phyloP scores from a whole-genome alignment of 2,888 invertebrate species.

The Strigamia crassipes region DNA sequence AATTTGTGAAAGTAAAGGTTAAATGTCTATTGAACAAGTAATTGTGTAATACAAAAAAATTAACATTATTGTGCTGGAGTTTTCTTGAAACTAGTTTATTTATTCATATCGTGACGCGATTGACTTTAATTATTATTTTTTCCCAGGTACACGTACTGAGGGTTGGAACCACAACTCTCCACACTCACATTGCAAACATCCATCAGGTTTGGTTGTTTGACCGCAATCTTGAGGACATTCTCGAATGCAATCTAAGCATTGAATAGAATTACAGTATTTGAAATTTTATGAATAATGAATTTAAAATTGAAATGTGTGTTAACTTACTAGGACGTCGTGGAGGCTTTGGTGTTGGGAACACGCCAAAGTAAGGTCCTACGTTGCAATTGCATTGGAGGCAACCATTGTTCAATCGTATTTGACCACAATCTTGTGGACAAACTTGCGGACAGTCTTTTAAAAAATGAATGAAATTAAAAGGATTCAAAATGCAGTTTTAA shows the following conservation, averaged over 20 bases:
- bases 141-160: neutral
- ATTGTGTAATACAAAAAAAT: neutral
- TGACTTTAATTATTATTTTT: neutral
- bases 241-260: neutral
- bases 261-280: neutral
- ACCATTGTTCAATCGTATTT: neutral
- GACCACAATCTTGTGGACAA: neutral
- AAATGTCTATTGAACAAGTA: neutral
- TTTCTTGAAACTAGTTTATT: neutral
- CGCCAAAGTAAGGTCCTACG: neutral
- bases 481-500: no score
- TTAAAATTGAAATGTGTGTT: neutral
- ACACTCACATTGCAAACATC: neutral
- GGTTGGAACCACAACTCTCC: neutral
- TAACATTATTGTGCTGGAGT: neutral
- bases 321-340: neutral
- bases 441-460: neutral
- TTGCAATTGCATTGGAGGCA: neutral
- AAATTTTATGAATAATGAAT: neutral
- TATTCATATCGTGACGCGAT: neutral
- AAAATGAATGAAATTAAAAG: neutral
- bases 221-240: slow-evolving; percentile 38
- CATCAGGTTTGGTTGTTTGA: neutral
- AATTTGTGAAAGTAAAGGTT: neutral
- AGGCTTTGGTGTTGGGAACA: neutral